Evolutionary conservation across 2,797 vertebrate genomes (phyloP).

Genomic region (Synanceia verrucosa): DNA sequence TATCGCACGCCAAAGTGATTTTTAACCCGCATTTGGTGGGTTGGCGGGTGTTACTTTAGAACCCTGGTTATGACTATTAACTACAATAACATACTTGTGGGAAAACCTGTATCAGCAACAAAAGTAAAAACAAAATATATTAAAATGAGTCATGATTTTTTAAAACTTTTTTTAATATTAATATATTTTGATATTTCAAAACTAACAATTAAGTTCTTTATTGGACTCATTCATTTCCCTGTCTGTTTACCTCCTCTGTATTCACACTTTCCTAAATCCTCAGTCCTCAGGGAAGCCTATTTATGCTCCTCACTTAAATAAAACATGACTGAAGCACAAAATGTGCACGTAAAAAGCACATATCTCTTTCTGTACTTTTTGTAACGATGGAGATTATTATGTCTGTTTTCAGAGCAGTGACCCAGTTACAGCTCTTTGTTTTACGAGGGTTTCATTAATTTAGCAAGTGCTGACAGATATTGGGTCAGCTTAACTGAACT

Average conservation of each 20-base stretch:
- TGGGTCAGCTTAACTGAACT: constrained; percentile 43
- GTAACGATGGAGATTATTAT: constrained; percentile 43
- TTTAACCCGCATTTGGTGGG: no score
- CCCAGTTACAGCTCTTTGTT: constrained; percentile 54
- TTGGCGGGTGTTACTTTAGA: no score
- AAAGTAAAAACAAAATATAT: no score
- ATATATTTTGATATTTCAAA: not conserved
- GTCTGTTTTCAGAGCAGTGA: constrained; percentile 52
- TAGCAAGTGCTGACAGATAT: constrained; percentile 61
- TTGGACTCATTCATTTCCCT: constrained; percentile 1
- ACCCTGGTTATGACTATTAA: no score
- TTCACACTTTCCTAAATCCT: constrained; percentile 12
- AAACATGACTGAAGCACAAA: not conserved
- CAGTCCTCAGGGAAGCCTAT: constrained; percentile 6
- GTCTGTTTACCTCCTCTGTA: constrained; percentile 6
- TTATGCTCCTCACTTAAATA: not conserved
- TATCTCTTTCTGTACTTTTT: constrained; percentile 11
- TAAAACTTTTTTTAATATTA: not conserved
- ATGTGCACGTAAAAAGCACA: not conserved
- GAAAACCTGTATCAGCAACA: no score
- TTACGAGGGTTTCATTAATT: constrained; percentile 55
- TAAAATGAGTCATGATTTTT: no score
- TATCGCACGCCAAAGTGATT: no score
- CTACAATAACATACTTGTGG: no score
- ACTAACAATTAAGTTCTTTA: not conserved